Evolutionary conservation across 2,888 invertebrate genomes (phyloP).

Genomic region (Latrodectus hesperus): DNA sequence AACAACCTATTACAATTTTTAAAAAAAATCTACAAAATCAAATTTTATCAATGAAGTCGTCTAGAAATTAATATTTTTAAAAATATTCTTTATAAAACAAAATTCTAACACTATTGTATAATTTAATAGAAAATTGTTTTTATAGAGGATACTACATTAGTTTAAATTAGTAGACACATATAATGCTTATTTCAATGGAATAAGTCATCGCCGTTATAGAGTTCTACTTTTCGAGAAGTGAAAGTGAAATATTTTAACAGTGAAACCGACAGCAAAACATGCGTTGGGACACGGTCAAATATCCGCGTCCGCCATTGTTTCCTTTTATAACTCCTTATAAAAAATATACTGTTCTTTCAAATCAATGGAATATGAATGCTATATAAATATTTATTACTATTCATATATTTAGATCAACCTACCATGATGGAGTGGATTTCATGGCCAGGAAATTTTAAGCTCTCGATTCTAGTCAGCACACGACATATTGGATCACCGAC

Average conservation of each 20-base stretch:
- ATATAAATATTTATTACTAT: neutral
- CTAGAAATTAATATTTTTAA: no score
- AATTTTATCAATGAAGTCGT: no score
- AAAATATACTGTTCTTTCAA: slow-evolving; percentile 12
- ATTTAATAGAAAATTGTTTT: no score
- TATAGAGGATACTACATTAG: no score
- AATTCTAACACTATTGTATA: no score
- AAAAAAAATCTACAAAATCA: no score
- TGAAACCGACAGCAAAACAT: slow-evolving; percentile 21
- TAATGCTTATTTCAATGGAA: no score
- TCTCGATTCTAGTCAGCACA: slow-evolving; percentile 33
- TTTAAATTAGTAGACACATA: no score
- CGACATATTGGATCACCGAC: slow-evolving; percentile 66
- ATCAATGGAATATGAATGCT: neutral
- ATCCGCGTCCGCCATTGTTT: slow-evolving; percentile 29
- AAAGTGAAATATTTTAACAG: neutral
- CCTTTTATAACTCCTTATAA: no score
- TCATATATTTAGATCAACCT: slow-evolving; percentile 22
- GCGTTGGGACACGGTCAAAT: slow-evolving; percentile 30
- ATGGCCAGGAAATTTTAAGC: slow-evolving; percentile 47
- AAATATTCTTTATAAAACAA: no score
- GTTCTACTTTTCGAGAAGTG: neutral
- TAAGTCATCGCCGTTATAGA: no score
- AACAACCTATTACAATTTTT: no score
- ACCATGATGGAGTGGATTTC: slow-evolving; percentile 66